Conservation (phyloP, 2,888 invertebrate species). For the Orchesellides sinensis region DNA sequence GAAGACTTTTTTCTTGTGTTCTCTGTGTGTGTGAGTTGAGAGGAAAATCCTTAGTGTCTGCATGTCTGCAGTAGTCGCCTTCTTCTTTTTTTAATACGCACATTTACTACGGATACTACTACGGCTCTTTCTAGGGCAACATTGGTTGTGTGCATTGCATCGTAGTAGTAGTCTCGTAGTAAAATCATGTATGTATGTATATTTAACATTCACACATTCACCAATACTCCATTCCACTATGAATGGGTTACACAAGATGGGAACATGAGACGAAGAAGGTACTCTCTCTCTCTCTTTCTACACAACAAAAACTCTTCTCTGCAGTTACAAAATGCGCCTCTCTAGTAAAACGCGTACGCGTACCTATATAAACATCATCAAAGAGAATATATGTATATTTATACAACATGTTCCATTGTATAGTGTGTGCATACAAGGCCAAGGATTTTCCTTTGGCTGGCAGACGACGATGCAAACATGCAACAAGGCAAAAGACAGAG, state of each 20-base stretch:
- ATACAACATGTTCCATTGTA: not conserved
- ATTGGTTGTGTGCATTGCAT: not conserved
- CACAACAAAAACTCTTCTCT: too few species aligned
- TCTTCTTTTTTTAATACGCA: conserved; percentile 51
- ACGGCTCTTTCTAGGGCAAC: too few species aligned
- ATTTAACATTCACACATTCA: not conserved
- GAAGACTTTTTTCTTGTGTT: too few species aligned
- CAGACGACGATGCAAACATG: too few species aligned
- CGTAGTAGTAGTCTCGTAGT: conserved; percentile 4
- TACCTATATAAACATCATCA: not conserved
- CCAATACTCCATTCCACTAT: not conserved
- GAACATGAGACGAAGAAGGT: too few species aligned
- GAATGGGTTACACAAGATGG: not conserved
- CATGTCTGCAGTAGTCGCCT: conserved; percentile 36
- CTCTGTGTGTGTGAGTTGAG: too few species aligned
- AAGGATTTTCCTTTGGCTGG: conserved; percentile 18
- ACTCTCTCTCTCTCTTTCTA: too few species aligned
- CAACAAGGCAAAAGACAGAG: too few species aligned
- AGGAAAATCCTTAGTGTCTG: conserved; percentile 40
- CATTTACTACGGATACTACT: conserved; percentile 36
- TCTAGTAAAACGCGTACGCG: too few species aligned
- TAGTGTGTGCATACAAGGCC: conserved; percentile 30
- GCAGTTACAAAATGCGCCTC: too few species aligned
- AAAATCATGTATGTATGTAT: conserved; percentile 9
- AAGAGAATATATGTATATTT: not conserved